These are phyloP conservation scores for Toxotes jaculatrix DNA, from an alignment of 2,113 vertebrate genomes.

Conservation along the genomic window DNA sequence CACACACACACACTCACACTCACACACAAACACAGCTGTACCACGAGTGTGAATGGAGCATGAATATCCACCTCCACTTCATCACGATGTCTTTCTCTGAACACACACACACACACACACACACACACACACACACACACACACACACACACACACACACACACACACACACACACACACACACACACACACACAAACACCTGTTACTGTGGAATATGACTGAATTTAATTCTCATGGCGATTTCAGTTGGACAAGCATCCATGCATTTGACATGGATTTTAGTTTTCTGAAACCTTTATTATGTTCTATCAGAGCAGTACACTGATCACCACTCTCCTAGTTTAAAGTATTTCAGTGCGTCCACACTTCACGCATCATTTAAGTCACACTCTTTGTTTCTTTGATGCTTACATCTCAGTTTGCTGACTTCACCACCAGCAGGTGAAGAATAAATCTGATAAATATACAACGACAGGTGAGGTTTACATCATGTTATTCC, in stretches of 20 bases:
- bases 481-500: slow-evolving; percentile 3
- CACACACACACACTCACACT: slow-evolving; percentile 23
- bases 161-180: slow-evolving; percentile 1
- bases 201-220: background rate
- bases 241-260: background rate
- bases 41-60: slow-evolving; percentile 9
- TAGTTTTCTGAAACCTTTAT: background rate
- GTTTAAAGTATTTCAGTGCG: background rate
- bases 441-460: background rate
- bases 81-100: slow-evolving; percentile 23
- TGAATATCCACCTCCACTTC: slow-evolving; percentile 56
- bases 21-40: background rate
- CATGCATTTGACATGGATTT: background rate
- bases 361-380: background rate
- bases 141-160: slow-evolving; percentile 6
- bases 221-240: background rate
- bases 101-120: slow-evolving; percentile 1
- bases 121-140: slow-evolving; percentile 8
- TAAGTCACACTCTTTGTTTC: background rate
- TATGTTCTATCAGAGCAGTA: background rate
- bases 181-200: slow-evolving; percentile 1
- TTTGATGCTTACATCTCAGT: background rate
- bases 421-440: background rate
- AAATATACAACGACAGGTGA: background rate
- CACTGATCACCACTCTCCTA: background rate